Base-by-base conservation (phyloP, 35 echinoderm and acorn worm species). In the Amphiura filiformis region DNA sequence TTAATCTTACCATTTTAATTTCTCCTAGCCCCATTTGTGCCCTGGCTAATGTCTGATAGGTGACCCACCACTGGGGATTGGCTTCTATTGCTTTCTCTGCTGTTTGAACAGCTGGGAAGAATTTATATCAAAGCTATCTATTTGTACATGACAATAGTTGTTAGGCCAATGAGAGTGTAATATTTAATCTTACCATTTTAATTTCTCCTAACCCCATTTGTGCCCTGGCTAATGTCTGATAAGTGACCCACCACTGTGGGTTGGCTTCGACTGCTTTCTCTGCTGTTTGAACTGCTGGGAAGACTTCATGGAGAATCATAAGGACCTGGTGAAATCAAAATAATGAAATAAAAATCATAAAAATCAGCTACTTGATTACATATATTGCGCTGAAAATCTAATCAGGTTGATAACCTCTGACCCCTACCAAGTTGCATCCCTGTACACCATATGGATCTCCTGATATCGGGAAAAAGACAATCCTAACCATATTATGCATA, bases 171-270 rank as follows among this genome's bases (percentile, higher is more conserved):
- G 40, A 49, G 37, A 38, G 14, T 3, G 31, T 34, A 22, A n/a
- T n/a, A n/a, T n/a, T n/a, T n/a, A n/a, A n/a, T n/a, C n/a, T n/a
- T n/a, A n/a, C n/a, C 23, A 87, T 91, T 64, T 77, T 61, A 32
- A 97, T 86, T 82, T 94, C 88, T 42, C 92, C 95, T 30, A 93
- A 89, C 31, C 95, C 92, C 38, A 97, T 40, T 78, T 93, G 95
- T 33, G 95, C 91, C 75, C 95, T 88, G 26, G 84, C 93, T 20
- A 95, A 47, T 15, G 93, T 95, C 77, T 95, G 93, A 61, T 95
- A 76, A 14, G 88, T 81, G 20, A 84, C 33, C 88, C 88, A 90
- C 88, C 88, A 90, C 26, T 31, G 77, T 14, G 78, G 78, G 52
- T 52, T 52, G 2, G 79, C 40, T 14, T 13, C 65, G 13, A 92